Base-by-base conservation (phyloP, 1,140 invertebrate species). In the Parapsyche elsis region DNA sequence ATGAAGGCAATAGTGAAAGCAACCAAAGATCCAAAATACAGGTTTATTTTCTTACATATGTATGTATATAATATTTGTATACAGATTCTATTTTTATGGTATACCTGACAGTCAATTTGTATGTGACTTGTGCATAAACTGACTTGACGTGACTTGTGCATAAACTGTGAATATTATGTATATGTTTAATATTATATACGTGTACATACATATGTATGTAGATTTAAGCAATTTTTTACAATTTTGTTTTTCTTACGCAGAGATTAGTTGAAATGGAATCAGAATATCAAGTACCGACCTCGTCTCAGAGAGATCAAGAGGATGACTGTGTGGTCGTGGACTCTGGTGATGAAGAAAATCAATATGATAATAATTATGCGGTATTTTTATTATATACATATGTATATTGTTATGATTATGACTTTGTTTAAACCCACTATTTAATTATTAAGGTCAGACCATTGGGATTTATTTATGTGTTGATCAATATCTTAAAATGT, bases 301-400 rank as follows among this genome's bases (percentile, higher is more conserved):
- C 92, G 2, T 93, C 92, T 71, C 93, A 94, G 84, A 88, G 92
- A 12, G 92, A 94, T 85, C 92, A 93, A 83, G 92, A 93, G 81
- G 92, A 93, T 85, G 93, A 94, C 81, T 91, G 93, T 49, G 91
- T 94, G 38, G 91, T 92, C 38, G 90, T 92, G 53, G 91, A 92
- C 73, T 91, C 92, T 61, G 91, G 92, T 14, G 90, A 91, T 73
- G 92, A 93, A 46, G 87, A 88, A 57, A 86, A 88, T 49, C 88
- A 89, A 23, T 76, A 61, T 76, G 12, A 49, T 9, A 61, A 23
- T 19, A 61, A 53, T 12, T 53, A 53, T 53, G 12, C 4, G 19
- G 21, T 61, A 61, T 16, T 0, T 61, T 61, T 61, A 4, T 21
- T 4, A 4, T 61, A 21, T 23, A 1, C 2, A 21, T 9, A 61